Evolutionary conservation across 2,113 vertebrate genomes (phyloP).

Genomic region (Pseudonaja textilis): DNA sequence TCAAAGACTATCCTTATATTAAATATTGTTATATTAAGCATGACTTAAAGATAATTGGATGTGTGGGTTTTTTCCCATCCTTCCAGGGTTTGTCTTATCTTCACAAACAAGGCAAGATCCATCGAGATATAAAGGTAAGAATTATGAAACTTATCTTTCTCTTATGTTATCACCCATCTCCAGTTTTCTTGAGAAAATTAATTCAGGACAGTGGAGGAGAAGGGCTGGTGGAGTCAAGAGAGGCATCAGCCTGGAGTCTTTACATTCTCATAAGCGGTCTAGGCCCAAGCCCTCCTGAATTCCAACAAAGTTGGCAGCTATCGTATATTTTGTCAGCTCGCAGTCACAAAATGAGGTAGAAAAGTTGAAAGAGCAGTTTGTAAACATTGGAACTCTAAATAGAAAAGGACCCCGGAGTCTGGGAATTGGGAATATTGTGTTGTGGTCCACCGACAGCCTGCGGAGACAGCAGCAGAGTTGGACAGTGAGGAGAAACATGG

Average conservation of each 20-base stretch:
- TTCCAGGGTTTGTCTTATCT: conserved; percentile 86
- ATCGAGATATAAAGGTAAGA: conserved; percentile 88
- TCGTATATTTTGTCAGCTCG: not conserved
- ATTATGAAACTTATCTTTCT: not conserved
- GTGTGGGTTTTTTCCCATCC: not conserved
- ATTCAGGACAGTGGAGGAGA: not conserved
- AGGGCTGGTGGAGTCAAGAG: not conserved
- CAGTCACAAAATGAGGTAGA: not conserved
- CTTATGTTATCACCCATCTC: not conserved
- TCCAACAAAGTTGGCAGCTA: not conserved
- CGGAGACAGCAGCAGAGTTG: too few relatives aligned
- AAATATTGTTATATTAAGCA: not conserved
- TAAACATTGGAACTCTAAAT: not conserved
- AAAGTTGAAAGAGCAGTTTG: not conserved
- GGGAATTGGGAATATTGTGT: not conserved
- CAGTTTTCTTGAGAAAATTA: not conserved
- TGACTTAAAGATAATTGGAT: not conserved
- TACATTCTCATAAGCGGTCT: not conserved
- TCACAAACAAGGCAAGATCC: conserved; percentile 88
- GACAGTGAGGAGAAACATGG: too few relatives aligned
- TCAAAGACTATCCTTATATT: not conserved
- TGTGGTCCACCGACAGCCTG: too few relatives aligned
- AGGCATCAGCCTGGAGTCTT: not conserved
- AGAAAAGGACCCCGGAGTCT: not conserved
- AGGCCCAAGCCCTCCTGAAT: too few relatives aligned